Evolutionary conservation across 2,888 invertebrate genomes (phyloP).

Genomic region (Orthosia gracilis): DNA sequence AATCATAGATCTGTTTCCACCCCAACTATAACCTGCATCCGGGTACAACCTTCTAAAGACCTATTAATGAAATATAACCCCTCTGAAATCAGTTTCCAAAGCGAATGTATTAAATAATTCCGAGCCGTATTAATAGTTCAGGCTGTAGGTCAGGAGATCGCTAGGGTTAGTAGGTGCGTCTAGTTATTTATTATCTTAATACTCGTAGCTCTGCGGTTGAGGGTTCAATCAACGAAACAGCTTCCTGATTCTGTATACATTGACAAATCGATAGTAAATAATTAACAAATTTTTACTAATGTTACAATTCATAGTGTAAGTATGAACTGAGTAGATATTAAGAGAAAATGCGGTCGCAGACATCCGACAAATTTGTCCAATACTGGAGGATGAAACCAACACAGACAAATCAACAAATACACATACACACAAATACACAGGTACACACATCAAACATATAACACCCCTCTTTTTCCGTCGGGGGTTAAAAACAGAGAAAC

Average conservation of each 20-base stretch:
- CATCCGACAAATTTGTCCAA: too few relatives aligned
- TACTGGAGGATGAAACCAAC: too few relatives aligned
- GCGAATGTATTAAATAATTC: conserved; percentile 57
- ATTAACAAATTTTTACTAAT: too few relatives aligned
- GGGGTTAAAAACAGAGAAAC: background rate
- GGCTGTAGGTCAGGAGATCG: conserved; percentile 34
- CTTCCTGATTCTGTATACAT: conserved; percentile 4
- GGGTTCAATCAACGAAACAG: conserved; percentile 12
- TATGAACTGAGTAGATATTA: too few relatives aligned
- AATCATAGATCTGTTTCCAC: conserved; percentile 25
- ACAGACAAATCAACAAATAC: too few relatives aligned
- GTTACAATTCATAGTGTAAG: too few relatives aligned
- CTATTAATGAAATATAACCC: conserved; percentile 42
- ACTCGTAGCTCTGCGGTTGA: conserved; percentile 15
- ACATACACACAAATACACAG: too few relatives aligned
- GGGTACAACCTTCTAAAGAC: conserved; percentile 3
- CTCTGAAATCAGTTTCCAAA: conserved; percentile 42
- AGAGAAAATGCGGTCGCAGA: too few relatives aligned
- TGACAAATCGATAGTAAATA: background rate
- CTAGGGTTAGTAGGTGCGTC: conserved; percentile 11
- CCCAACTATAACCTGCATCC: background rate
- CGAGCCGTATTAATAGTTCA: conserved; percentile 56
- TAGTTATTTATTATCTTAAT: conserved; percentile 45
- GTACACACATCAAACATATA: too few relatives aligned
- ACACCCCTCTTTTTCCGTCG: too few relatives aligned